These are phyloP conservation scores for Etheostoma nigrum DNA, from an alignment of 2,797 vertebrate species.

Conservation along the genomic window DNA sequence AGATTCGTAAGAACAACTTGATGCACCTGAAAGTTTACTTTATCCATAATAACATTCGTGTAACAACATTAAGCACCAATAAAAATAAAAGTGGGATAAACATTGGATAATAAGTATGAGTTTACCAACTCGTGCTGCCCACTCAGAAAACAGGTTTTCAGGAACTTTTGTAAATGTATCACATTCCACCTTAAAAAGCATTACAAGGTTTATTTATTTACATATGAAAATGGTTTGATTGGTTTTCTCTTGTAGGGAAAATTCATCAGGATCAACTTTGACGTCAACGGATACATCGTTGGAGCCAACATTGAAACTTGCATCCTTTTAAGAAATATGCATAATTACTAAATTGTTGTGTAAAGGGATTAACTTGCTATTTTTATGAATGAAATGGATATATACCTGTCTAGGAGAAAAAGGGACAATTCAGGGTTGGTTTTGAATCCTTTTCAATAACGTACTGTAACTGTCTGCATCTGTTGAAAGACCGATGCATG, in stretches of 20 bases:
- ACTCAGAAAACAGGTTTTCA: neutral
- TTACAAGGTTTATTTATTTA: neutral
- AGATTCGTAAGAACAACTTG: conserved; percentile 92
- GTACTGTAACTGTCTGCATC: too few relatives aligned
- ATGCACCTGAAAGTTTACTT: neutral
- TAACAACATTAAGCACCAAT: neutral
- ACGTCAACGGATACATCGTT: conserved; percentile 96
- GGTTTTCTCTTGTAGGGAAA: conserved; percentile 78
- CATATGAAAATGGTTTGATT: neutral
- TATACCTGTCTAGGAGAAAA: too few relatives aligned
- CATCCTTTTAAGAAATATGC: conserved; percentile 85
- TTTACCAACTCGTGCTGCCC: neutral
- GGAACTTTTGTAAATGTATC: neutral
- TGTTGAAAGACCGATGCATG: too few relatives aligned
- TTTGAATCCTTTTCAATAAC: too few relatives aligned
- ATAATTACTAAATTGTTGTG: neutral
- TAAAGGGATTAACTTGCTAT: neutral
- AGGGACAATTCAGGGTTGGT: too few relatives aligned
- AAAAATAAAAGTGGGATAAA: neutral
- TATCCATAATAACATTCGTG: neutral
- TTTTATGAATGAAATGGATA: too few relatives aligned
- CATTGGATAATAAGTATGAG: neutral
- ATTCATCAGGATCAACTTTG: conserved; percentile 89
- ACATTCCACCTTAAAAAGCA: neutral
- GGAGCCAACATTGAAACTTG: conserved; percentile 99